phyloP scores from a whole-genome alignment of 1,140 invertebrate genomes.

The Mizuhopecten yessoensis region DNA sequence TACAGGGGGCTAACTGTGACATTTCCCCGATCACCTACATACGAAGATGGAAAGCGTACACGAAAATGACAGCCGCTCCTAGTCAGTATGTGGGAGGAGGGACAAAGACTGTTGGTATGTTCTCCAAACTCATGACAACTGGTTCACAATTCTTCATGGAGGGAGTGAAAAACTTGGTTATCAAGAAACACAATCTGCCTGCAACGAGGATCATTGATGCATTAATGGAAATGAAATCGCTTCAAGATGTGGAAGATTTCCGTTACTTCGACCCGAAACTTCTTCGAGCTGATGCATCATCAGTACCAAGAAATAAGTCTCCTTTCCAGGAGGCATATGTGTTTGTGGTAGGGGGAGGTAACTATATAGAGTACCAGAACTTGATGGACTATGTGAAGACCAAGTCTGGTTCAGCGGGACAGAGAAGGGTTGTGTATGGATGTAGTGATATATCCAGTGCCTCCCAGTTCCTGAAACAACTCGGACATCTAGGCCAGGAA shows the following conservation, averaged over 20 bases:
- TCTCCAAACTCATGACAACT: constrained; percentile 98
- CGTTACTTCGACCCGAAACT: constrained; percentile 97
- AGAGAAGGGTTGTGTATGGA: constrained; percentile 96
- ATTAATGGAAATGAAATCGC: constrained; percentile 92
- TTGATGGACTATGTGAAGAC: constrained; percentile 96
- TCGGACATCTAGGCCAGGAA: constrained; percentile 83
- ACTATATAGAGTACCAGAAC: constrained; percentile 99
- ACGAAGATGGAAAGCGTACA: constrained; percentile 95
- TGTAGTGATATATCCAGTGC: constrained; percentile 96
- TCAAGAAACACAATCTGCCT: constrained; percentile 97
- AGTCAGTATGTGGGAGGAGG: constrained; percentile 91
- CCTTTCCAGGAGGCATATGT: constrained; percentile 89
- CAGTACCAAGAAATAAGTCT: constrained; percentile 81
- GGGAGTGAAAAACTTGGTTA: constrained; percentile 99
- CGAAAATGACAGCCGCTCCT: constrained; percentile 89
- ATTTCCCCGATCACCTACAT: constrained; percentile 92
- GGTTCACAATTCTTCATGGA: constrained; percentile 99
- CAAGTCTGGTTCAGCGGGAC: constrained; percentile 85
- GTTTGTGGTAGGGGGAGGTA: constrained; percentile 98
- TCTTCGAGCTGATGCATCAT: constrained; percentile 87
- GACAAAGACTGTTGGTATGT: constrained; percentile 97
- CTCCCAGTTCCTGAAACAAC: constrained; percentile 95
- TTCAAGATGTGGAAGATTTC: constrained; percentile 92
- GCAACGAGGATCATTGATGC: constrained; percentile 96
- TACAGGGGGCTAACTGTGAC: constrained; percentile 93